Percentiles rank a stretch among this genome's conserved stretches.
Evolutionary conservation across 2,113 vertebrate species (phyloP).

Genomic region (Vulpes ferrilata): DNA sequence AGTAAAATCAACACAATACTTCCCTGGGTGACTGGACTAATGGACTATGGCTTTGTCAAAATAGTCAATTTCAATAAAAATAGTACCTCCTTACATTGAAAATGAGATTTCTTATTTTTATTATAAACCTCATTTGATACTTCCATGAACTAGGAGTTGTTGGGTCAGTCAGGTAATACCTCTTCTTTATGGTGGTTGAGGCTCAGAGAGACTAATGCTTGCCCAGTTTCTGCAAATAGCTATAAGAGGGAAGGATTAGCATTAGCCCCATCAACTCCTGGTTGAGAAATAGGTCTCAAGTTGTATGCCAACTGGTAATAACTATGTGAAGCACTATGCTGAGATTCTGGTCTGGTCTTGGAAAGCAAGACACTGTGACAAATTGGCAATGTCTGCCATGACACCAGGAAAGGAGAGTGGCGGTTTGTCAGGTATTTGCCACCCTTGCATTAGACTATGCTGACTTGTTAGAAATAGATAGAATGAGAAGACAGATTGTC

Average conservation of each 20-base stretch:
- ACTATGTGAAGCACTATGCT: neutral
- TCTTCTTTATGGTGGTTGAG: neutral
- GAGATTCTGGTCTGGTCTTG: neutral
- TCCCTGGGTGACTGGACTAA: neutral
- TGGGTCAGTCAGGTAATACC: neutral
- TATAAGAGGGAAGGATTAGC: neutral
- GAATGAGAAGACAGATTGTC: neutral
- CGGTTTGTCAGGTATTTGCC: neutral
- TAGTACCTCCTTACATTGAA: neutral
- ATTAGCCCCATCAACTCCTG: neutral
- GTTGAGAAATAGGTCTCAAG: neutral
- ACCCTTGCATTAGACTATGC: neutral
- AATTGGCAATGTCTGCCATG: neutral
- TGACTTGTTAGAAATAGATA: neutral
- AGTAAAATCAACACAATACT: neutral
- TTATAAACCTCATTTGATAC: neutral
- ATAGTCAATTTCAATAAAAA: neutral
- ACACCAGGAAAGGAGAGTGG: neutral
- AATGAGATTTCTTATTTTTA: neutral
- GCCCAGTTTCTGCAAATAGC: neutral
- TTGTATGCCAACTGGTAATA: neutral
- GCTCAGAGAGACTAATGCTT: neutral
- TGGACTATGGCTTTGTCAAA: neutral
- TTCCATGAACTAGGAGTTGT: neutral
- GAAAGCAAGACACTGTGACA: neutral